Evolutionary conservation across 2,888 invertebrate genomes (phyloP), one percentile per base, ranked within the genome.

Genomic region (Pandemis heparana): DNA sequence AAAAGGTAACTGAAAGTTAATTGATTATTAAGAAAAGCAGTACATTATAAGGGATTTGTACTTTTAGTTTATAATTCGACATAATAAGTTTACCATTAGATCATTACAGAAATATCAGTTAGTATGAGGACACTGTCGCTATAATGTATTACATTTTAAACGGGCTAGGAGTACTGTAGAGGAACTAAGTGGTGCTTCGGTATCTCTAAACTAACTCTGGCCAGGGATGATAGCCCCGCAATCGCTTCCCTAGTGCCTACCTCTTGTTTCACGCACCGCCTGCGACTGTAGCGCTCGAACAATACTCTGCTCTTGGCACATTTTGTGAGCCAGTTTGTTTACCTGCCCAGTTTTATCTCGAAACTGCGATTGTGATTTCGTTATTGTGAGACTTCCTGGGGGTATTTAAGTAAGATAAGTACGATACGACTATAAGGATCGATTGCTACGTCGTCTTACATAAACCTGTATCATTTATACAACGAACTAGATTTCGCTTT

Each of bases 261-360:
- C 88, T 87, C 87, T 89, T 87, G 87, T 89, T 89, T 88, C 87
- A 89, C 87, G 89, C 89, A 87, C 83, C 89, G 88, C 84, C 85
- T 87, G 85, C 83, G 79, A 83, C 84, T 87, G 80, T 79, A 84
- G 84, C 81, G 80, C 82, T 82, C 81, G 78, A 83, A 85, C 75
- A 79, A 79, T 77, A 77, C 78, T 75, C 75, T 74, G 64, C 75
- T 79, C 79, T 77, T 75, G 77, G 75, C 76, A 78, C 76, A 78
- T 76, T 80, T 79, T 76, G 76, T 68, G 65, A 71, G 75, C 59
- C 75, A 68, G 70, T 69, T 73, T 68, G 74, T 74, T 67, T 67
- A 76, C 65, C 51, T 65, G 59, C 16, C 60, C 53, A 39, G 64
- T 74, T 70, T 64, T 70, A 70, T 70, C 64, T 65, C 43, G 56